phyloP scores from a whole-genome alignment of 2,888 invertebrate species.

The Hedya salicella region DNA sequence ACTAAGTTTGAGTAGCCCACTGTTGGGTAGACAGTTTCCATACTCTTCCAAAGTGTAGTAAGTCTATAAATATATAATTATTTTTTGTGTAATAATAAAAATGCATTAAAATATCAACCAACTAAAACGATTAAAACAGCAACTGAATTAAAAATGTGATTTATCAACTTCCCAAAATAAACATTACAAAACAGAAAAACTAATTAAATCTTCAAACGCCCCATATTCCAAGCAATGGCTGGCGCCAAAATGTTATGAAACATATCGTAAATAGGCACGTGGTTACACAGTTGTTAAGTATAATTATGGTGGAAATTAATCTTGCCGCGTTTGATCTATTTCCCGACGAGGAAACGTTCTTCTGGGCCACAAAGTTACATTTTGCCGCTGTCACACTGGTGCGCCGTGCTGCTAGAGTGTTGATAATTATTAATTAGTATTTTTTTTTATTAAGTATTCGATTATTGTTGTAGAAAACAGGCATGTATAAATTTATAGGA shows the following conservation, averaged over 20 bases:
- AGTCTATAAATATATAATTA: not conserved
- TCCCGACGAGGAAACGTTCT: conserved; percentile 66
- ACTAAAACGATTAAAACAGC: not conserved
- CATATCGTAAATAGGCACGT: conserved; percentile 46
- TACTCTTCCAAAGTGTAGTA: not conserved
- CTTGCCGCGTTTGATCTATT: conserved; percentile 71
- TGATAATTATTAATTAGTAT: too few species aligned
- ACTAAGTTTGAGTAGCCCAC: too few species aligned
- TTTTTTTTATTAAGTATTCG: too few species aligned
- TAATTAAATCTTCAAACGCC: conserved; percentile 50
- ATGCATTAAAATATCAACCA: not conserved
- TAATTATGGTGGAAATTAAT: conserved; percentile 71
- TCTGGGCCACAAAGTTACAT: conserved; percentile 45
- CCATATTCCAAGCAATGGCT: conserved; percentile 45
- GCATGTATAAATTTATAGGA: too few species aligned
- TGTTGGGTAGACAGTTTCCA: too few species aligned
- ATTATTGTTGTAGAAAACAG: too few species aligned
- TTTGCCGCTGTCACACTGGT: conserved; percentile 6
- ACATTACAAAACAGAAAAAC: conserved; percentile 9
- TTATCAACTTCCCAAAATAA: conserved; percentile 12
- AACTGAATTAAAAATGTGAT: not conserved
- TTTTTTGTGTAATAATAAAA: not conserved
- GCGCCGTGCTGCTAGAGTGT: not conserved
- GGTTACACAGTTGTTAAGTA: conserved; percentile 60
- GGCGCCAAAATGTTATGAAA: conserved; percentile 57